Base-by-base conservation (phyloP, 2,113 vertebrate genomes). In the Solenodon paradoxus region DNA sequence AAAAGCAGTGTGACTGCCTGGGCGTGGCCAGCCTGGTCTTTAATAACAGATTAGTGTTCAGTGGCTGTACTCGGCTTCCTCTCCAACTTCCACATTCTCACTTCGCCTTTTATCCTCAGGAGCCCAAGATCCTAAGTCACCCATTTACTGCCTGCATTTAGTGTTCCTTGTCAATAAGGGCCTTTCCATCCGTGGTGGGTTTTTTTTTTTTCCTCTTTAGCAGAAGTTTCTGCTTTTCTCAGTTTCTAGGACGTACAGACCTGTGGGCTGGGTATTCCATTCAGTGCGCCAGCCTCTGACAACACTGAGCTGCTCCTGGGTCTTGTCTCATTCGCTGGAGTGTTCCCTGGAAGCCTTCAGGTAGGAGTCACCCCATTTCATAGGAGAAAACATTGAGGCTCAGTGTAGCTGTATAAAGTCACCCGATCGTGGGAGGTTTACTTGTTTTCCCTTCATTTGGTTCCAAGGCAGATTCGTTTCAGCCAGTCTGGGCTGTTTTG, bases 51-150 rank as follows among this genome's bases (percentile, higher is more conserved):
- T 38, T 30, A 22, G 35, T 38, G 26, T 86, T 53, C 12, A 38
- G 9, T 80, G 24, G 4, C 30, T 59, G 74, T 61, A 75, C 74
- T 89, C 47, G 16, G 9, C 8, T 87, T 94, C n/a, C 71, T 90
- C 24, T 72, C 51, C 47, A 81, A 19, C 4, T 64, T 78, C 4
- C 40, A 40, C 47, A 3, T 20, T 17, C 57, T 30, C 4, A 0
- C 61, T 80, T 89, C n/a, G 20, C 35, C 30, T 20, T 78, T 92
- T 32, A 24, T 72, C 16, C 9, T 19, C 2, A 10, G 5, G 71
- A 87, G 22, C 49, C 45, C 35, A 81, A 53, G 28, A 38, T 10
- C 9, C 30, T 49, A 22, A 15, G 4, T 88, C 24, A 17, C 13
- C 15, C 10, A 38, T 30, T 69, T 38, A 49, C 75, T 35, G 4